Base-by-base conservation (phyloP, 2,888 invertebrate species). In the Agriopis marginaria region DNA sequence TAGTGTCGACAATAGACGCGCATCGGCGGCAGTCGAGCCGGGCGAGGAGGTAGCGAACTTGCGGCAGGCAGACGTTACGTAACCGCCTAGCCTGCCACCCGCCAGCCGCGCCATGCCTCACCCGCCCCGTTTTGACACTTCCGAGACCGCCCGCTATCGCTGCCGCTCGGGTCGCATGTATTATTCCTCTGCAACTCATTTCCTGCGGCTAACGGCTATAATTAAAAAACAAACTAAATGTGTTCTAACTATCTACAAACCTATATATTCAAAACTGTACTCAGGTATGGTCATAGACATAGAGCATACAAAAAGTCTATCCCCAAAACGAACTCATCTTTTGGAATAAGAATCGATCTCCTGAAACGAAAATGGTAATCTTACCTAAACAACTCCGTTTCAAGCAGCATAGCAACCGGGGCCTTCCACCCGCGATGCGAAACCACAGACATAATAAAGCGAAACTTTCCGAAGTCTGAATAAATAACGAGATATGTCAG, bases 1-100 rank as follows among this genome's bases (percentile, higher is more conserved):
- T 81, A 83, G 79, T 76, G 79, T 75, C 72, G 76, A 87, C 86
- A 87, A 86, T 83, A 82, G 82, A 75, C 75, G 76, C 72, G 60
- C 76, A 81, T 79, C 77, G 77, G 51, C 42, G 63, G 77, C 71
- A 72, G 68, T 23, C 17, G 17, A 77, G 72, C 69, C 72, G 73
- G 70, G 32, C 75, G 75, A 77, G 72, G 77, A 80, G 77, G 83
- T 71, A 66, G 68, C 72, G 70, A 66, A 63, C 77, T 79, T 86
- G 87, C 86, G 83, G 86, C 85, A 87, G 82, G 77, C 83, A 86
- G 82, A 79, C 80, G 77, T 90, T 90, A 89, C 86, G 84, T 89
- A 90, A 91, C 84, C 79, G 77, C 74, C 80, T 32, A 32, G n/a
- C 14, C 17, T 0, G 53, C 32, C 80, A 75, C 75, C 73, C 77